These are phyloP conservation scores for Amblyopsis rosae DNA, from an alignment of 2,113 vertebrate species.

Conservation along the genomic window DNA sequence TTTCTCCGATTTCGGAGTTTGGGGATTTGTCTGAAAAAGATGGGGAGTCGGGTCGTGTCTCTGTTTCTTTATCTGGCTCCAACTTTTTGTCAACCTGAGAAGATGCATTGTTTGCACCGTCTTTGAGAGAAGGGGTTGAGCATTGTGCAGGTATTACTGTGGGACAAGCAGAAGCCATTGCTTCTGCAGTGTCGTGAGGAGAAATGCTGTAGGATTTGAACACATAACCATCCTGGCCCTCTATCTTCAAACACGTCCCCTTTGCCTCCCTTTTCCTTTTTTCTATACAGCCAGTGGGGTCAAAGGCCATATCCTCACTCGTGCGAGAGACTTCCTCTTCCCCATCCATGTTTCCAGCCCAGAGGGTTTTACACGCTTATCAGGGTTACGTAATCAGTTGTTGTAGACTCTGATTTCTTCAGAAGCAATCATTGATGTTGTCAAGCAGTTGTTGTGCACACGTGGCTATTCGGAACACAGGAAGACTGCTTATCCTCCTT, in stretches of 20 bases:
- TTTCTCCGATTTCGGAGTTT: conserved; percentile 51
- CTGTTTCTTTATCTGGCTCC: conserved; percentile 54
- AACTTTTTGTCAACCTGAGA: conserved; percentile 70
- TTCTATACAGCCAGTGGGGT: conserved; percentile 59
- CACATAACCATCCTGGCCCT: conserved; percentile 80
- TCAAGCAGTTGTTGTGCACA: conserved; percentile 51
- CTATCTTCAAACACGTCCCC: conserved; percentile 75
- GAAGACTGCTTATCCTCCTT: conserved; percentile 45
- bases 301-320: conserved; percentile 57
- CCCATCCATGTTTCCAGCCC: conserved; percentile 74
- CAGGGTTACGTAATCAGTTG: conserved; percentile 63
- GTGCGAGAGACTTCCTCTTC: conserved; percentile 69
- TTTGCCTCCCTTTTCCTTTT: conserved; percentile 74
- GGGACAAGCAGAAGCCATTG: conserved; percentile 50
- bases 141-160: conserved; percentile 71
- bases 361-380: conserved; percentile 52
- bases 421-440: conserved; percentile 70
- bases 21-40: conserved; percentile 59
- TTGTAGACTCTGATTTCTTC: conserved; percentile 41
- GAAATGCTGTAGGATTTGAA: conserved; percentile 78
- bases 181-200: conserved; percentile 52
- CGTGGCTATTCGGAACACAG: conserved; percentile 49
- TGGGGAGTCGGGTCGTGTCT: conserved; percentile 60
- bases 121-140: conserved; percentile 74
- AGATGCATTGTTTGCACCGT: conserved; percentile 50